Evolutionary conservation across 2,113 vertebrate genomes (phyloP), one percentile per base, ranked within the genome.

Genomic region (Clarias magur): DNA sequence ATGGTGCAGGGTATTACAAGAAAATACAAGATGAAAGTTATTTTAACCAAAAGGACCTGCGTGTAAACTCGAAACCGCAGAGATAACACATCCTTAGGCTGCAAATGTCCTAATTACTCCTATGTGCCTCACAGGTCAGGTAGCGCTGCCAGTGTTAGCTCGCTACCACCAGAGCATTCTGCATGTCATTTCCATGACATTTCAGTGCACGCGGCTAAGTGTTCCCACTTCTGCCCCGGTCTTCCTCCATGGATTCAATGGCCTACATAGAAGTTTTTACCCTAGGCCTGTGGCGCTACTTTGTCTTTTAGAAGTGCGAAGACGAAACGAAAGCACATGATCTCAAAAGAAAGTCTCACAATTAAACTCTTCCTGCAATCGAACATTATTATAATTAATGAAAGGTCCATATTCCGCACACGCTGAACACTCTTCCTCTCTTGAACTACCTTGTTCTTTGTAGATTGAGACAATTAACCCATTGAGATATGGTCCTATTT

Each of bases 211-310:
- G 30, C 38, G 93, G 93, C 93, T 93, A 94, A 91, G 90, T 92
- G 92, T 92, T 94, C 92, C 93, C 92, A 92, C 93, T 93, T 94
- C 92, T 94, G 93, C 91, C 91, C 91, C 90, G 90, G 85, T 83
- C 87, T 91, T 91, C 92, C 95, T 95, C 94, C 76, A 88, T 93
- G 95, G 95, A 95, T 93, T 95, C 91, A 92, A 88, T 95, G 95
- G 92, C 94, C 95, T 95, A 95, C 94, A 95, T 96, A 95, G 90
- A 92, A 90, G 92, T 92, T 90, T 95, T 94, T 93, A 95, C 94
- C 95, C 93, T 92, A 91, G 93, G 95, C 94, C 89, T 87, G 89
- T 91, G 88, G 88, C 90, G 87, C 87, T 86, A 91, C 80, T 91
- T 90, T 84, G 54, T 85, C 38, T 78, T 90, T 79, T 65, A 79